Percentiles rank a stretch among this genome's conserved stretches.
phyloP scores from a whole-genome alignment of 2,113 vertebrate genomes.

The Neolamprologus devosi region DNA sequence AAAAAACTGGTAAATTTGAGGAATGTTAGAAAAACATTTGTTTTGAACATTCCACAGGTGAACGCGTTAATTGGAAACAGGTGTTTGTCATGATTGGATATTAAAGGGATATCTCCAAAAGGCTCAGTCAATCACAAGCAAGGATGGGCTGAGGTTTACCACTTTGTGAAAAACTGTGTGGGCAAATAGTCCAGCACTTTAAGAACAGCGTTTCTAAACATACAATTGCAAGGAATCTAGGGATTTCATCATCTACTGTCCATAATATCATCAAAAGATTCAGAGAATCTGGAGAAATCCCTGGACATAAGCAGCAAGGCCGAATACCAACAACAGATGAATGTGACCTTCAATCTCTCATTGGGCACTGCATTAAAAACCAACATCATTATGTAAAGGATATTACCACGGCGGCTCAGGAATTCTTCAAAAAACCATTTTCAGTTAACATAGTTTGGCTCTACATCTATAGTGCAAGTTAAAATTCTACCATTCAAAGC shows the following conservation, averaged over 20 bases:
- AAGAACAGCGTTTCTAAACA: accelerated
- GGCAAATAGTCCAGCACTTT: not conserved
- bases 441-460: not conserved
- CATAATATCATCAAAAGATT: not conserved
- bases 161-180: not conserved
- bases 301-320: not conserved
- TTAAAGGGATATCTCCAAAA: not conserved
- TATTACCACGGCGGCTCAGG: not conserved
- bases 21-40: not conserved
- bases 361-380: not conserved
- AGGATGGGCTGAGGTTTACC: not conserved
- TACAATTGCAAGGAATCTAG: not conserved
- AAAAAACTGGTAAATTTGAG: not conserved
- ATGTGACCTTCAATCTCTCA: not conserved
- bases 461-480: not conserved
- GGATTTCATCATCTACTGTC: not conserved
- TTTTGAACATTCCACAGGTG: not conserved
- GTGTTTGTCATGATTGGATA: not conserved
- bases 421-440: accelerated
- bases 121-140: not conserved
- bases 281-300: not conserved
- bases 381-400: not conserved
- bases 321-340: not conserved
- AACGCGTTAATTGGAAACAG: not conserved
- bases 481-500: not conserved